A percentile compares a stretch with the other conserved stretches of the same genome.
Evolutionary conservation across 2,888 invertebrate species (phyloP).

Genomic region (Agrypnus murinus): DNA sequence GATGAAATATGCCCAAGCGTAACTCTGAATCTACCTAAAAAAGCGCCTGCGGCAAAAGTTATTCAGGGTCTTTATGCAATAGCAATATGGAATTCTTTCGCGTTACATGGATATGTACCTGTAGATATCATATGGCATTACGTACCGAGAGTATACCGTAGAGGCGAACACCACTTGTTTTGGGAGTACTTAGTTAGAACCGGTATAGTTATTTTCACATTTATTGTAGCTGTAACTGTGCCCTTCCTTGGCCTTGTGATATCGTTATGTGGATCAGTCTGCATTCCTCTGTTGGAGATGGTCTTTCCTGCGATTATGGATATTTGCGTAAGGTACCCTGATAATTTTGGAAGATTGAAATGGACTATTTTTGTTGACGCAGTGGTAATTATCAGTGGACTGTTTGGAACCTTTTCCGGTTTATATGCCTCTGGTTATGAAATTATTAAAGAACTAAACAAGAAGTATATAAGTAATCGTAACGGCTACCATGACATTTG

Average conservation of each 20-base stretch:
- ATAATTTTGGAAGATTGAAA: conserved; percentile 72
- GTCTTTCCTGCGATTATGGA: conserved; percentile 85
- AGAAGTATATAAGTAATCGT: too few relatives aligned
- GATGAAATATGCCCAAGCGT: conserved; percentile 80
- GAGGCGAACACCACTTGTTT: conserved; percentile 57
- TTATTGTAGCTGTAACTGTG: conserved; percentile 80
- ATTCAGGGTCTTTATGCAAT: conserved; percentile 57
- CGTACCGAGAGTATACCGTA: conserved; percentile 58
- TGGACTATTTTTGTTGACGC: too few relatives aligned
- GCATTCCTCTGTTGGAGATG: conserved; percentile 82
- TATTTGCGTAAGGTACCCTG: conserved; percentile 81
- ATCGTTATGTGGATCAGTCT: conserved; percentile 84
- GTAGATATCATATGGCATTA: conserved; percentile 84
- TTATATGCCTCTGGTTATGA: too few relatives aligned
- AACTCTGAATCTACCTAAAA: conserved; percentile 88
- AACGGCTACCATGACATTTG: too few relatives aligned
- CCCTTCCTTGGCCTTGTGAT: conserved; percentile 84
- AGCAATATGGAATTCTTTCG: conserved; percentile 87
- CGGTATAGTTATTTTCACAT: conserved; percentile 67
- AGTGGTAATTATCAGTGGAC: too few relatives aligned
- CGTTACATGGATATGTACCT: conserved; percentile 92
- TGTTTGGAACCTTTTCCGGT: too few relatives aligned
- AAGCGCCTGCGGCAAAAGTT: not conserved
- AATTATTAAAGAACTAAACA: too few relatives aligned
- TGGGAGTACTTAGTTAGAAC: conserved; percentile 68